Percentiles rank a stretch among this genome's conserved stretches.
These are phyloP conservation scores for Aphidius gifuensis DNA, from an alignment of 1,140 invertebrate genomes.

Conservation along the genomic window DNA sequence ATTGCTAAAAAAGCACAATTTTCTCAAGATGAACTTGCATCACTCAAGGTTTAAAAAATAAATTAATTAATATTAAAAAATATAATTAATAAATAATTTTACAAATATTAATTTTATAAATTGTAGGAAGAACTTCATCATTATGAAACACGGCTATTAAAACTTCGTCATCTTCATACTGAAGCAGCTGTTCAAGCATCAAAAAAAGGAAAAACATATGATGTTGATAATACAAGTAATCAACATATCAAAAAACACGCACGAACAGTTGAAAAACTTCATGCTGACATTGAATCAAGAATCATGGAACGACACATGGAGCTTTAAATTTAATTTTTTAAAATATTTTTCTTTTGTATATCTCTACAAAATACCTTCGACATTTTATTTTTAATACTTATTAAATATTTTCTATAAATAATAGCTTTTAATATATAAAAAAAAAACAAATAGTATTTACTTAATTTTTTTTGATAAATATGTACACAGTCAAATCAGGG, in stretches of 20 bases:
- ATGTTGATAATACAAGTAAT: constrained; percentile 39
- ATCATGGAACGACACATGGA: constrained; percentile 75
- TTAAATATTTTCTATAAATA: no score
- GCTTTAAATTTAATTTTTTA: constrained; percentile 53
- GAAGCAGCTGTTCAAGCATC: constrained; percentile 59
- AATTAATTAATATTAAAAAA: neutral
- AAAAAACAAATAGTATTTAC: no score
- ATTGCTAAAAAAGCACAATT: constrained; percentile 78
- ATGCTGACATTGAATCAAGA: constrained; percentile 73
- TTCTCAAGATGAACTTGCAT: constrained; percentile 74
- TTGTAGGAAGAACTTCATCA: constrained; percentile 76
- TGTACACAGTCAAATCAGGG: no score
- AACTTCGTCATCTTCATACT: constrained; percentile 76
- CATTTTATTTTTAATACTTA: no score
- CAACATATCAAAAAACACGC: constrained; percentile 79
- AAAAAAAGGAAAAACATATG: constrained; percentile 36
- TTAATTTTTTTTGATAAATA: no score
- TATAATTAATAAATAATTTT: no score
- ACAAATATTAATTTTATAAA: no score
- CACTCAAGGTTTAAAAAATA: constrained; percentile 62
- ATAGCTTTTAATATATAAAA: no score
- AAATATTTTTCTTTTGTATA: no score
- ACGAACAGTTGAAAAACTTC: constrained; percentile 82
- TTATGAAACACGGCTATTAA: constrained; percentile 82
- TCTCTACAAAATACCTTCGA: no score